A percentile compares a stretch with the other conserved stretches of the same genome.
Conservation (phyloP, 1,140 invertebrate species). For the Acyrthosiphon pisum region DNA sequence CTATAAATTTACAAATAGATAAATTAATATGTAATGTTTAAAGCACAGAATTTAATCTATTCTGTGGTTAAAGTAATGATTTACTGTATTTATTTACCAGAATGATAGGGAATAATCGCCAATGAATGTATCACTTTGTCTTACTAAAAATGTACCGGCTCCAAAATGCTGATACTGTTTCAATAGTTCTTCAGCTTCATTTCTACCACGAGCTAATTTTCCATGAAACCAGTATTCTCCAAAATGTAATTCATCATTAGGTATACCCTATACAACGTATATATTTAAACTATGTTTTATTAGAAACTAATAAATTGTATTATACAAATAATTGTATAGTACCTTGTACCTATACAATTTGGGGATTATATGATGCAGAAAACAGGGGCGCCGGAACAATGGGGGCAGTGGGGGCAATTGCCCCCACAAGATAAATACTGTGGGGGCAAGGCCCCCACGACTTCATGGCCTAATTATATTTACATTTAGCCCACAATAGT, state of each 20-base stretch:
- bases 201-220: constrained; percentile 78
- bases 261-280: constrained; percentile 64
- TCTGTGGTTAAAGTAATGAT: constrained; percentile 7
- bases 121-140: constrained; percentile 94
- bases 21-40: neutral
- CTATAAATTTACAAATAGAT: constrained; percentile 63
- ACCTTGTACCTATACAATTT: too few species aligned
- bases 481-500: too few species aligned
- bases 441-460: too few species aligned
- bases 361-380: neutral
- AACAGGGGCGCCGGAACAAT: too few species aligned
- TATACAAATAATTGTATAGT: neutral
- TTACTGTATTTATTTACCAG: constrained; percentile 67
- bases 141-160: constrained; percentile 93
- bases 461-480: too few species aligned
- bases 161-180: constrained; percentile 83
- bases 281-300: constrained; percentile 7
- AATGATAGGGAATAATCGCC: constrained; percentile 96
- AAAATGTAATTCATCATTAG: constrained; percentile 89
- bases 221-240: constrained; percentile 97
- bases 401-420: too few species aligned
- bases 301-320: neutral
- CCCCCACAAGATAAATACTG: too few species aligned
- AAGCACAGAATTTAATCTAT: too few species aligned
- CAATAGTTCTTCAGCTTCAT: constrained; percentile 78